These are phyloP conservation scores for Dichetophora obliterata DNA, from an alignment of 2,888 invertebrate genomes.

Conservation along the genomic window DNA sequence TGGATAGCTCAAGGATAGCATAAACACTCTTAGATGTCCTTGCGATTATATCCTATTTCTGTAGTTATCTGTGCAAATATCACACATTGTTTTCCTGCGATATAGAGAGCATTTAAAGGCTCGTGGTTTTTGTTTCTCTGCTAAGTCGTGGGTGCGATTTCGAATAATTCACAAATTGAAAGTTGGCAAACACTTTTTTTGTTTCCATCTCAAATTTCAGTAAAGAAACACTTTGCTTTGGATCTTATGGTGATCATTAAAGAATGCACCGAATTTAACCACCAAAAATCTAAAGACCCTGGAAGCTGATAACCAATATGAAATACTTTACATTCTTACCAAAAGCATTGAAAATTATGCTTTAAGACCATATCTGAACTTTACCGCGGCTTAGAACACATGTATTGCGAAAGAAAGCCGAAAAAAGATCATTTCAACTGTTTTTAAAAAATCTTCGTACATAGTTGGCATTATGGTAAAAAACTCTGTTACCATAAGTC, in stretches of 20 bases:
- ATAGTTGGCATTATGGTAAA: no score
- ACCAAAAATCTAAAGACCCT: no score
- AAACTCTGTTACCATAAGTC: no score
- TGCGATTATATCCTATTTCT: constrained; percentile 12
- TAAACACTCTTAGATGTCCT: not conserved
- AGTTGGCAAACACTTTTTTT: not conserved
- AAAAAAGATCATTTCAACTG: no score
- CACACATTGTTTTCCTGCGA: constrained; percentile 28
- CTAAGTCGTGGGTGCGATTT: constrained; percentile 24
- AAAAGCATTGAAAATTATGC: no score
- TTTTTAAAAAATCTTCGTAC: no score
- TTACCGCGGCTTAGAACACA: no score
- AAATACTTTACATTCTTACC: no score
- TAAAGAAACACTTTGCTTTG: not conserved
- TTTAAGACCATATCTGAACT: no score
- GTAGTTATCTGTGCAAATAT: constrained; percentile 28
- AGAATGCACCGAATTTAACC: not conserved
- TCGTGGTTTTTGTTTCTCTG: not conserved
- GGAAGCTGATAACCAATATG: no score
- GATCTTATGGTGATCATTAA: not conserved
- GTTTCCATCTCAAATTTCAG: constrained; percentile 18
- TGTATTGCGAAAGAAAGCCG: no score
- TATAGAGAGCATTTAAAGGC: not conserved
- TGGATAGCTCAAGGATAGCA: not conserved
- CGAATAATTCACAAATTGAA: not conserved